Evolutionary conservation across 2,888 invertebrate genomes (phyloP), one percentile per base, ranked within the genome.

Genomic region (Blomia tropicalis): DNA sequence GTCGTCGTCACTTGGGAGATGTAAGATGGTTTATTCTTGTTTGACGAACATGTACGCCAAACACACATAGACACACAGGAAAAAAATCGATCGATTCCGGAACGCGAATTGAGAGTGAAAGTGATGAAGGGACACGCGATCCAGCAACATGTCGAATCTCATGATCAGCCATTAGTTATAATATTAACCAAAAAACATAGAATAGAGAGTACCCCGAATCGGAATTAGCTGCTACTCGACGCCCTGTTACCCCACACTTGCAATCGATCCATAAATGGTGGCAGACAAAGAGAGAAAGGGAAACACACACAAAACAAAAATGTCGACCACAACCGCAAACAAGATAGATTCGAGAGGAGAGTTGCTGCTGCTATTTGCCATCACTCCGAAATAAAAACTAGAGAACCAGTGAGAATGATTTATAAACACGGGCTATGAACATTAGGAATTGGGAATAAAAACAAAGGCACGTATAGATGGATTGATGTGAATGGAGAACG

Each of bases 101-200:
- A 7, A 47, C 7, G n/a, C 7, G 51, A n/a, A 7, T n/a, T 7
- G 11, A 47, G n/a, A 19, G 51, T 11, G 51, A 47, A 47, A 47
- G 51, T n/a, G 11, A 47, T 11, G 22, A 47, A 7, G 14, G n/a
- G 51, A 47, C 51, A 47, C 51, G 51, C 51, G 51, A 47, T 47
- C 51, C 51, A 47, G 51, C 51, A 47, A 47, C 51, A 47, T 47
- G 51, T 47, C 51, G 51, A 47, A n/a, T n/a, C n/a, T n/a, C n/a
- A n/a, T 47, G 51, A 47, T 47, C 51, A 7, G 51, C 51, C 51
- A 47, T 47, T 47, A 47, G 51, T 47, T 47, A 47, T 47, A 7
- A n/a, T n/a, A n/a, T n/a, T n/a, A n/a, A n/a, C n/a, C n/a, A n/a
- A n/a, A n/a, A n/a, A 27, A 47, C 51, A 47, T n/a, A 47, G n/a